These are phyloP conservation scores for Mythimna loreyi DNA, from an alignment of 2,888 invertebrate species.

Conservation along the genomic window DNA sequence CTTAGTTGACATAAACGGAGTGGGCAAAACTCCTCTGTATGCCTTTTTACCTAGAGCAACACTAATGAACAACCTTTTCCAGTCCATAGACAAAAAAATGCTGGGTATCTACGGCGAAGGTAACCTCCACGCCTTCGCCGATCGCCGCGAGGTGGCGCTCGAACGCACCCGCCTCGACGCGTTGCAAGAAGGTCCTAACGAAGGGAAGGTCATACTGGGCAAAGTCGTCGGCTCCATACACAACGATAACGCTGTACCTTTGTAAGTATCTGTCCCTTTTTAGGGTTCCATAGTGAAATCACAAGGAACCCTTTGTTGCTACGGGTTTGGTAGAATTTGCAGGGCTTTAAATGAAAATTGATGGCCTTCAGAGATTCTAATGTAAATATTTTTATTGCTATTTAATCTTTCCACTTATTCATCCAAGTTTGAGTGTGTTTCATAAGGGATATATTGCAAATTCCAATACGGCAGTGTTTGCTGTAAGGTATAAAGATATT, in stretches of 20 bases:
- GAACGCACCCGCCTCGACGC: conserved; percentile 83
- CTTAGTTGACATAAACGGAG: too few species aligned
- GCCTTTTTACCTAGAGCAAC: too few species aligned
- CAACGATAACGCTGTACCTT: conserved; percentile 94
- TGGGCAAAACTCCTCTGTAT: too few species aligned
- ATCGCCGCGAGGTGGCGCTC: conserved; percentile 77
- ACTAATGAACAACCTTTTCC: conserved; percentile 27
- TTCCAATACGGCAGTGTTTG: background rate
- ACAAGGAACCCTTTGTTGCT: background rate
- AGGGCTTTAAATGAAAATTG: conserved; percentile 1
- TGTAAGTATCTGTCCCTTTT: conserved; percentile 90
- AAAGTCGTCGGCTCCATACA: conserved; percentile 95
- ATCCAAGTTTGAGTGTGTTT: background rate
- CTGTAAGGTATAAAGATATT: background rate
- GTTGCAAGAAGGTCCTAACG: conserved; percentile 92
- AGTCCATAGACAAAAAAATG: conserved; percentile 93
- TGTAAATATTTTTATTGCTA: background rate
- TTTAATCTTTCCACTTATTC: background rate
- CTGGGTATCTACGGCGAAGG: conserved; percentile 92
- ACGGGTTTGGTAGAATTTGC: background rate
- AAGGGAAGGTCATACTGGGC: conserved; percentile 93
- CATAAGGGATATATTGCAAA: background rate
- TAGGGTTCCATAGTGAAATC: background rate
- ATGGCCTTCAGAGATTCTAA: conserved; percentile 9
- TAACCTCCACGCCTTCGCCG: conserved; percentile 70